Conservation (phyloP, 2,797 vertebrate species). For the Phyllotis vaccarum region DNA sequence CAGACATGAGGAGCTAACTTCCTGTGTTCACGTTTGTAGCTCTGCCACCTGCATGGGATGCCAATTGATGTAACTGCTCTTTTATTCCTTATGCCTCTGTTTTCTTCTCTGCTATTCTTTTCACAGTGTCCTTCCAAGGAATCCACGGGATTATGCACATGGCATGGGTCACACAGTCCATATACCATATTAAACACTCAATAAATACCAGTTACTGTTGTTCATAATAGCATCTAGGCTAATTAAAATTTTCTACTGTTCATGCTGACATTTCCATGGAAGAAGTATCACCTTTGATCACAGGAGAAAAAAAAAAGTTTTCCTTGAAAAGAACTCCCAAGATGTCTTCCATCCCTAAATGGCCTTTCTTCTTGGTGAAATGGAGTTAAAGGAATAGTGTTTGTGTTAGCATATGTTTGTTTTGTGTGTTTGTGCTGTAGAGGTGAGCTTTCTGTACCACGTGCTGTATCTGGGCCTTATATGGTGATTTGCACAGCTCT, state of each 20-base stretch:
- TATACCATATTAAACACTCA: not conserved
- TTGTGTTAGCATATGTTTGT: not conserved
- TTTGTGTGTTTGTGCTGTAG: not conserved
- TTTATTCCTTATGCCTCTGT: not conserved
- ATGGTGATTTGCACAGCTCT: not conserved
- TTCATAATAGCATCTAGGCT: not conserved
- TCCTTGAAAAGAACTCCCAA: not conserved
- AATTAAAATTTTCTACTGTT: not conserved
- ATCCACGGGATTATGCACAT: not conserved
- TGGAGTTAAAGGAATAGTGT: not conserved
- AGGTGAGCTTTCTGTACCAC: not conserved
- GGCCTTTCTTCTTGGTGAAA: not conserved
- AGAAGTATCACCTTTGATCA: not conserved
- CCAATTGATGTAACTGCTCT: not conserved
- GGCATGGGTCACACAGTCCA: not conserved
- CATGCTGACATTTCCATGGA: not conserved
- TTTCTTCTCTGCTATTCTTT: not conserved
- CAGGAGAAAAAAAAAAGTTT: not conserved
- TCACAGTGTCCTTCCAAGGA: not conserved
- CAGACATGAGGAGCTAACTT: not conserved
- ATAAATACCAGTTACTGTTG: not conserved
- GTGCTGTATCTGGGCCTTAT: not conserved
- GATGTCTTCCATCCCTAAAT: not conserved
- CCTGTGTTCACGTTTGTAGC: not conserved
- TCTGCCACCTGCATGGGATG: not conserved